Conservation (phyloP, 2,797 vertebrate genomes). For the Antrozous pallidus region DNA sequence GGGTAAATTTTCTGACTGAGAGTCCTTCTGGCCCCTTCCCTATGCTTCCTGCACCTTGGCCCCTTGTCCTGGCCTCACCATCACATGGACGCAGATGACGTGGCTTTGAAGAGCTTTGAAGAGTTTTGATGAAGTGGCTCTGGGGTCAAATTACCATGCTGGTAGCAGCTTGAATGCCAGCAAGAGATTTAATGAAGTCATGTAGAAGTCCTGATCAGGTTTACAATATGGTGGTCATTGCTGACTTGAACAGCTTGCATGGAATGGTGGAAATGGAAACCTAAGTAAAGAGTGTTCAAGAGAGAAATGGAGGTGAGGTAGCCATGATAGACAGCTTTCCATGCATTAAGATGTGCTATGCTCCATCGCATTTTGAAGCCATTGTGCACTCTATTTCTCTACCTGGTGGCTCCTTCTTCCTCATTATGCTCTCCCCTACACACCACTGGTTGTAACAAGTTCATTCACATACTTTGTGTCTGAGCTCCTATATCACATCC, state of each 20-base stretch:
- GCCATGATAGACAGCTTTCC: not conserved
- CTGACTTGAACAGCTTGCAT: not conserved
- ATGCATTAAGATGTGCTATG: not conserved
- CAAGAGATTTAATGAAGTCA: not conserved
- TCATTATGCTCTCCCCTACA: not conserved
- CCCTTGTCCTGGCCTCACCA: accelerated
- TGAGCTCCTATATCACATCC: not conserved
- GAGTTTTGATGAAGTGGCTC: not conserved
- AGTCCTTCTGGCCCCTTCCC: not conserved
- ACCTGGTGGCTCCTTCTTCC: not conserved
- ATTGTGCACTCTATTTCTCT: not conserved
- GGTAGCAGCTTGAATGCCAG: not conserved
- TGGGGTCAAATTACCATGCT: no score
- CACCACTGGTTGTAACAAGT: not conserved
- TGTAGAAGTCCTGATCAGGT: not conserved
- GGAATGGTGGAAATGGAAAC: not conserved
- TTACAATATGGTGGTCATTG: not conserved
- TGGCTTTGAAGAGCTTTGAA: no score
- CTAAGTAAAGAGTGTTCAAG: not conserved
- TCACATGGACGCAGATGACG: accelerated
- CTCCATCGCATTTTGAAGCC: not conserved
- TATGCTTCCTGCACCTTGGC: accelerated
- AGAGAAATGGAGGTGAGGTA: not conserved
- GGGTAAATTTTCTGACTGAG: accelerated
- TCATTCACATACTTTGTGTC: not conserved